phyloP scores from a whole-genome alignment of 2,797 vertebrate species.

The Bufotes viridis region DNA sequence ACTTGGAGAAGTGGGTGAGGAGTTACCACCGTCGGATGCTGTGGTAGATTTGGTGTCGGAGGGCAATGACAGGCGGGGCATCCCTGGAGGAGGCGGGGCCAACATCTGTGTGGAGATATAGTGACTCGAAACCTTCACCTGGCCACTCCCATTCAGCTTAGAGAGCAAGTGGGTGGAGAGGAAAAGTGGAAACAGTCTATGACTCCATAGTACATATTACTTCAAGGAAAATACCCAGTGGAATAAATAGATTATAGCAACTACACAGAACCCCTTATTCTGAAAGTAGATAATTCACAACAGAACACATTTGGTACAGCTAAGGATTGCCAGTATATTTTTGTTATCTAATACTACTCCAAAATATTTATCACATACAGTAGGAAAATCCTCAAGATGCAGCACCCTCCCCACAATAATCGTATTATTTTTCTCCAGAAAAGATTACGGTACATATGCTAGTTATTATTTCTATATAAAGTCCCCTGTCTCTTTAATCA shows the following conservation, averaged over 20 bases:
- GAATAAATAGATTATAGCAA: background rate
- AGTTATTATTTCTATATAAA: background rate
- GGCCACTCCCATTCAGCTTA: conserved; percentile 93
- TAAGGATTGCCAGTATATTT: background rate
- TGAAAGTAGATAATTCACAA: background rate
- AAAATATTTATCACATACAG: background rate
- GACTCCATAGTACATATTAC: background rate
- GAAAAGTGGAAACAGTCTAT: conserved; percentile 38
- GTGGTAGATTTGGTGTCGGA: conserved; percentile 89
- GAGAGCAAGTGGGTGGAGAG: conserved; percentile 70
- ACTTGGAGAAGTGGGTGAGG: conserved; percentile 91
- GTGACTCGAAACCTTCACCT: conserved; percentile 91
- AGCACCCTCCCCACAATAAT: background rate
- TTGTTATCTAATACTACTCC: background rate
- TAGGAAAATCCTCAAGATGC: background rate
- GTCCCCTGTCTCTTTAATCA: background rate
- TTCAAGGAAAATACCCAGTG: background rate
- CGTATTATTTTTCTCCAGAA: too few species aligned
- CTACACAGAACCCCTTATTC: background rate
- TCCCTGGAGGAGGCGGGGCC: conserved; percentile 84
- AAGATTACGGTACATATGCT: background rate
- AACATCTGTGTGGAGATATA: conserved; percentile 94
- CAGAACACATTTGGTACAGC: background rate
- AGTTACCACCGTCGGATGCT: conserved; percentile 85
- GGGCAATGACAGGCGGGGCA: conserved; percentile 82